Base-by-base conservation (phyloP, 2,888 invertebrate genomes). In the Meiosimyza decipiens region DNA sequence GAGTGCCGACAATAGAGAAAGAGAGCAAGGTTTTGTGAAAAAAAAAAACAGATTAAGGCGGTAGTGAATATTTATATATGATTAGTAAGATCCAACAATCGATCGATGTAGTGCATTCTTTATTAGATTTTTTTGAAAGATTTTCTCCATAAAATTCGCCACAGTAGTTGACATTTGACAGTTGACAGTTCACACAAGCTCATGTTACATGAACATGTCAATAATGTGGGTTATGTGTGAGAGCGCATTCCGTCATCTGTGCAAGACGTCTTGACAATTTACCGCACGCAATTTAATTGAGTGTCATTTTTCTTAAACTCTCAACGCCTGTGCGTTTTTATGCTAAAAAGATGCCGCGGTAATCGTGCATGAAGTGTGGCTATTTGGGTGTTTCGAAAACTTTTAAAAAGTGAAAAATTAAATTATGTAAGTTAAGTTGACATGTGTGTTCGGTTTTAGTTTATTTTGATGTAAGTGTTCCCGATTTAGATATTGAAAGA, bases 361-460 rank as follows among this genome's bases (percentile, higher is more conserved):
- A 82, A 82, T 83, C 84, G 77, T 76, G 74, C 81, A 75, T 82
- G 82, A 83, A 83, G 83, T 80, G 83, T 80, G 80, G 40, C 40
- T 40, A 1, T 5, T 40, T 9, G 9, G 40, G 40, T 40, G 40
- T 40, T 40, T 40, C 9, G 9, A 40, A 40, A 40, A 40, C 1
- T 40, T 40, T 7, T 7, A 7, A 5, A 40, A 40, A 40, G 2
- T 40, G 1, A 9, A 6, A 40, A 7, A 40, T 40, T 9, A 4
- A 40, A 40, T 7, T 40, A 9, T 40, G 40, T 40, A 40, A 28
- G 22, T 22, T 22, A 28, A 4, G 4, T 28, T 28, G 4, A 0
- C 4, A 4, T 28, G 4, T 28, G 28, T 0, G 4, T 4, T 4
- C 28, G 28, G 0, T 28, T 28, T 3, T 28, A 28, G 28, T 28